Conservation (phyloP, 2,888 invertebrate species). For the Tetheella fluctuosa region DNA sequence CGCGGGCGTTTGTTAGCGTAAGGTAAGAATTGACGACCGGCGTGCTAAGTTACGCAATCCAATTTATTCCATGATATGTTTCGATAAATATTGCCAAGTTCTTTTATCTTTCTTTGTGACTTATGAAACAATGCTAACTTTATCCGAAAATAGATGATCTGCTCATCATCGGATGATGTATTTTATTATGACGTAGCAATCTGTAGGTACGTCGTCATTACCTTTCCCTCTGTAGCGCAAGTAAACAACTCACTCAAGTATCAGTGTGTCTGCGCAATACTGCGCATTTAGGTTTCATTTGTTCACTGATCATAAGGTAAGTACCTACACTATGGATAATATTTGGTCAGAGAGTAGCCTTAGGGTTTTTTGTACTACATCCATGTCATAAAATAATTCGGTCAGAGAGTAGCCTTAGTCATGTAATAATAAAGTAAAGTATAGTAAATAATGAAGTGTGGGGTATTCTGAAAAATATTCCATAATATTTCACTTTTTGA, state of each 20-base stretch:
- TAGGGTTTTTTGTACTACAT: too few relatives aligned
- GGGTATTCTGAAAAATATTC: too few relatives aligned
- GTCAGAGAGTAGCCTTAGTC: too few relatives aligned
- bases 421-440: too few relatives aligned
- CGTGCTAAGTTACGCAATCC: conserved; percentile 67
- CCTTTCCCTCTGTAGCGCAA: too few relatives aligned
- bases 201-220: neutral
- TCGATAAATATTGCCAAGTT: neutral
- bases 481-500: too few relatives aligned
- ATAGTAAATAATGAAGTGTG: too few relatives aligned
- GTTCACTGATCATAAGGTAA: neutral
- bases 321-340: too few relatives aligned
- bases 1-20: conserved; percentile 60
- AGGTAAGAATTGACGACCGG: conserved; percentile 55
- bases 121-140: neutral
- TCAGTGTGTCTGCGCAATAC: too few relatives aligned
- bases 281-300: neutral
- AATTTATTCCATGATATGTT: neutral
- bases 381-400: too few relatives aligned
- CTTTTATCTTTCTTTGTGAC: neutral
- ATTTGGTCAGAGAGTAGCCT: neutral
- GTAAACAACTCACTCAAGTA: neutral
- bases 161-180: conserved; percentile 12
- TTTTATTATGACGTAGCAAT: too few relatives aligned
- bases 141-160: neutral